These are phyloP conservation scores for Drosophila infuscata DNA, from an alignment of 2,888 invertebrate species.

Conservation along the genomic window DNA sequence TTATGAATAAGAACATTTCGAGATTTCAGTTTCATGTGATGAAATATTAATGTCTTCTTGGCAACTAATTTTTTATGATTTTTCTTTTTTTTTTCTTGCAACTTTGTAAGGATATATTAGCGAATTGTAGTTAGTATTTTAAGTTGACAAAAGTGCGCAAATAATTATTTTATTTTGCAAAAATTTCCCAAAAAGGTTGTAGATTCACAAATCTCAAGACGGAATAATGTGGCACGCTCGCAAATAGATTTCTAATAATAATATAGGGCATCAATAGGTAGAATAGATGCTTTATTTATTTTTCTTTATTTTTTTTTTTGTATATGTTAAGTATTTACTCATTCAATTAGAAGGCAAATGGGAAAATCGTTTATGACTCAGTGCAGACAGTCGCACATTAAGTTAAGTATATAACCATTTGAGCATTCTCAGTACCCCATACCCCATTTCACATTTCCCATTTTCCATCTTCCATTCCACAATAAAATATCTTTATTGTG, in stretches of 20 bases:
- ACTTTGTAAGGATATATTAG: neutral
- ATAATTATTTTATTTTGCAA: neutral
- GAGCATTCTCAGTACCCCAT: neutral
- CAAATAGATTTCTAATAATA: neutral
- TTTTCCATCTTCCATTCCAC: conserved; percentile 1
- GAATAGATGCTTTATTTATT: conserved; percentile 5
- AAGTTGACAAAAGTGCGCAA: neutral
- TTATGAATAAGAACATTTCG: neutral
- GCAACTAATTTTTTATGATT: neutral
- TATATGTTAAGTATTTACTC: conserved; percentile 51
- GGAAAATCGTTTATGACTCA: conserved; percentile 66
- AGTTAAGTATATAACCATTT: conserved; percentile 41
- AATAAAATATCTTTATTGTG: conserved; percentile 49
- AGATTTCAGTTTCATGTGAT: neutral
- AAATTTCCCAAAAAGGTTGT: neutral
- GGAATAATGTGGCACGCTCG: neutral
- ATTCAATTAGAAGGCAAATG: conserved; percentile 71
- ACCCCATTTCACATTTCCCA: conserved; percentile 6
- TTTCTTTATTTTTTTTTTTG: conserved; percentile 9
- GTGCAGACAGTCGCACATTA: conserved; percentile 39
- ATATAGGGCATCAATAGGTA: conserved; percentile 18
- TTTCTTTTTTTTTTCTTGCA: neutral
- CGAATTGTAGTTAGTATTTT: neutral
- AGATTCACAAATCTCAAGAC: neutral
- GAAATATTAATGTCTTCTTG: neutral